Base-by-base conservation (phyloP, 2,888 invertebrate species). In the Erebia epiphron region DNA sequence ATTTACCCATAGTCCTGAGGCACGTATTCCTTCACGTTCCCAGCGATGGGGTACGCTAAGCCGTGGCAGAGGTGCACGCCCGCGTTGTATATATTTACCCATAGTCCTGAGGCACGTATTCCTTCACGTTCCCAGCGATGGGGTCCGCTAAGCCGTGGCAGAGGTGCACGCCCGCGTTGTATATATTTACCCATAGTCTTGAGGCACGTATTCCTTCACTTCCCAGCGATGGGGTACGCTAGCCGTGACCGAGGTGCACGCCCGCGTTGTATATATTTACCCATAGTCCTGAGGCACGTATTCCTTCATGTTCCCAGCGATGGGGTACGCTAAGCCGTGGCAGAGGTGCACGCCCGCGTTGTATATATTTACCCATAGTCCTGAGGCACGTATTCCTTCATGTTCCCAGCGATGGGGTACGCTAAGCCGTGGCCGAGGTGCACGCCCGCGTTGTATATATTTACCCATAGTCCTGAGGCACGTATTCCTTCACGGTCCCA, bases 31-130 rank as follows among this genome's bases (percentile, higher is more conserved):
- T 95, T 95, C 4, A 97, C 97, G 81, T 96, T 95, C 54, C 98
- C 98, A 56, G 98, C 97, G 74, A 98, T 98, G 1, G 98, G 96
- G 85, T 98, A 98, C 0, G 98, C 97, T 75, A 98, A 94, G 0
- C 98, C 98, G 85, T 98, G 98, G 78, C 97, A 98, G 21, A 99
- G 94, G 86, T 99, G 98, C 0, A 98, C 98, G 7, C 98, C 98
- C 3, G 98, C 98, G 86, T 98, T 99, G 69, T 98, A 98, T 85
- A 98, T 98, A 46, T 54, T 80, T 85, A 95, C 95, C 94, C 94
- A 80, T 97, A 97, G 71, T 95, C 96, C 16, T 94, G 83, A 0
- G 97, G 97, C 52, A 92, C 93, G 82, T 95, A 97, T 13, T 84
- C 87, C 78, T 95, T 95, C 4, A 97, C 97, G 81, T 96, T 95